Base-by-base conservation (phyloP, 1,140 invertebrate genomes). In the Euura saliciscinereae region DNA sequence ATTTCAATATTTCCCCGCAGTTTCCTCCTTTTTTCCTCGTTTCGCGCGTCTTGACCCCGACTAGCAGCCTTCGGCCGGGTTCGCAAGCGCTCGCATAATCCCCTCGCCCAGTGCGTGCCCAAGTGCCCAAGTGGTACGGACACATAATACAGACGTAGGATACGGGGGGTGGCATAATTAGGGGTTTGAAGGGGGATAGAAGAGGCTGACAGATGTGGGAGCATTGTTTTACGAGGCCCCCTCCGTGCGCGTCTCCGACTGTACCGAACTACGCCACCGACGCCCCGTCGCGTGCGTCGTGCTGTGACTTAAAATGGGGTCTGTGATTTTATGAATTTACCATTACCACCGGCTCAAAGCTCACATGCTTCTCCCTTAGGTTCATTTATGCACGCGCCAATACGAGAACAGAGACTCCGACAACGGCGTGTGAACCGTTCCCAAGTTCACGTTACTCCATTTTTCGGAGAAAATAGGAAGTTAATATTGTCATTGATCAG, bases 171-270 rank as follows among this genome's bases (percentile, higher is more conserved):
- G 82, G 83, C 84, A 87, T 88, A 88, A 88, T 88, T 88, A 88
- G 86, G 85, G 81, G 79, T 79, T 83, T 80, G 83, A 85, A 86
- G 82, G 83, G 84, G 83, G 81, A 82, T 80, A 86, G 82, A 87
- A 87, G 85, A 87, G 86, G 83, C 86, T 86, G 86, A 88, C 86
- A 88, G 86, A 88, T 87, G 86, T 88, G 86, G 86, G 86, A 88
- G 85, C 86, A 88, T 88, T 88, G 86, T 88, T 88, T 88, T 88
- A 87, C 83, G 83, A 81, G 82, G 82, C 81, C 80, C 82, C 79
- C 73, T 28, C 74, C 73, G 74, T 80, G 51, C 51, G 51, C 74
- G 72, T 64, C 74, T 45, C 67, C 64, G 70, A 59, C n/a, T 45
- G 7, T 13, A 13, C n/a, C 43, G 42, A 42, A 69, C 68, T 73